phyloP scores from a whole-genome alignment of 2,797 vertebrate genomes.

The Alca torda region DNA sequence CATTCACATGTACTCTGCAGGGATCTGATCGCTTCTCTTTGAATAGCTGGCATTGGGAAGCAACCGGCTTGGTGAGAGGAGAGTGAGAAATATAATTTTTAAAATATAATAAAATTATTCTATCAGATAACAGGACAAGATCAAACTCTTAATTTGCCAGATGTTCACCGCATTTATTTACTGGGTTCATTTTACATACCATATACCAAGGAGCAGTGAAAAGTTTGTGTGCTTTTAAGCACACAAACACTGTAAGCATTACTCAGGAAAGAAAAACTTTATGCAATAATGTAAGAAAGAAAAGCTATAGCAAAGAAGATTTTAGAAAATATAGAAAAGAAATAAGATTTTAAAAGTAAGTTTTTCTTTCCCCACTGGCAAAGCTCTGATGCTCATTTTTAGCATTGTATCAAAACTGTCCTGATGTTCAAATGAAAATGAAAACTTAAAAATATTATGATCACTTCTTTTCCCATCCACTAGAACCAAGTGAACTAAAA shows the following conservation, averaged over 20 bases:
- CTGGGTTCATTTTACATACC: background rate
- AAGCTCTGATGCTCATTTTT: background rate
- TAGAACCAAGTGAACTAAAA: background rate
- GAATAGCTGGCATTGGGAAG: conserved; percentile 29
- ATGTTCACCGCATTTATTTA: background rate
- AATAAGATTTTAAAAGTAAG: background rate
- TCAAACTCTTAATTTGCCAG: background rate
- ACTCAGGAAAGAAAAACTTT: background rate
- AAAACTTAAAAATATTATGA: background rate
- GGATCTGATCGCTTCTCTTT: conserved; percentile 33
- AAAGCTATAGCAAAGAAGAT: background rate
- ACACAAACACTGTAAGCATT: background rate
- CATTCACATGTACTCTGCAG: conserved; percentile 40
- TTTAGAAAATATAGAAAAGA: background rate
- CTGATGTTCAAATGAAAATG: background rate
- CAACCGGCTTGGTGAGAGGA: conserved; percentile 3
- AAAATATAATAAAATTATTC: background rate
- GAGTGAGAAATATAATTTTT: background rate
- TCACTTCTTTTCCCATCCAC: background rate
- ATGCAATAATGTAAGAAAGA: background rate
- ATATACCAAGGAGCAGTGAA: background rate
- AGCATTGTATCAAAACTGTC: background rate
- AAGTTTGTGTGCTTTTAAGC: background rate
- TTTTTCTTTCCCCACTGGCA: background rate
- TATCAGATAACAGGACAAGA: background rate